Percentiles rank a stretch among this genome's conserved stretches.
These are phyloP conservation scores for Leptinotarsa undecemlineata DNA, from an alignment of 1,140 invertebrate species.

Conservation along the genomic window DNA sequence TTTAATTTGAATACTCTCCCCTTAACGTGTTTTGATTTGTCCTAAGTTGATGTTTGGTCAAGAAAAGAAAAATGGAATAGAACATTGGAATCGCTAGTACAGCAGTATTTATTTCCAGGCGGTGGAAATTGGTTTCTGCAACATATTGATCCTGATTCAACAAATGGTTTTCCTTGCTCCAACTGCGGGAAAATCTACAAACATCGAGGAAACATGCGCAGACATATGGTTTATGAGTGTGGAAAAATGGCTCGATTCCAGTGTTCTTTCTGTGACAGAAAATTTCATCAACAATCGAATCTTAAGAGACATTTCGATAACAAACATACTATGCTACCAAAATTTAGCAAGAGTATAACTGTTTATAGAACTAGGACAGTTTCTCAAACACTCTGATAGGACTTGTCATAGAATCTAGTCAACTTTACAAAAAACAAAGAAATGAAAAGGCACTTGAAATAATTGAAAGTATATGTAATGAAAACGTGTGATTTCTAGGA, in stretches of 20 bases:
- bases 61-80: slow-evolving; percentile 27
- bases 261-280: slow-evolving; percentile 56
- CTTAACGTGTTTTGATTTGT: background rate
- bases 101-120: slow-evolving; percentile 53
- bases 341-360: slow-evolving; percentile 47
- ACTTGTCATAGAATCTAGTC: background rate
- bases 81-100: slow-evolving; percentile 45
- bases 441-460: too few relatives aligned
- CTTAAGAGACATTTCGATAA: slow-evolving; percentile 56
- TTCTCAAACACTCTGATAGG: slow-evolving; percentile 13
- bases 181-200: slow-evolving; percentile 59
- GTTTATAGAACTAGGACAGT: slow-evolving; percentile 44
- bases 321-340: slow-evolving; percentile 45
- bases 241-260: slow-evolving; percentile 56
- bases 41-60: background rate
- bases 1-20: slow-evolving; percentile 4
- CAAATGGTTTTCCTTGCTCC: slow-evolving; percentile 55
- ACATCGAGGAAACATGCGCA: slow-evolving; percentile 58
- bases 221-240: slow-evolving; percentile 57
- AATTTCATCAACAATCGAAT: slow-evolving; percentile 59
- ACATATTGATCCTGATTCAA: slow-evolving; percentile 43
- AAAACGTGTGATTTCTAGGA: too few relatives aligned
- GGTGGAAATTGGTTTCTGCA: slow-evolving; percentile 47
- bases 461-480: too few relatives aligned
- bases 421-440: background rate